Conservation (phyloP, 2,113 vertebrate species). For the Oxyruncus cristatus region DNA sequence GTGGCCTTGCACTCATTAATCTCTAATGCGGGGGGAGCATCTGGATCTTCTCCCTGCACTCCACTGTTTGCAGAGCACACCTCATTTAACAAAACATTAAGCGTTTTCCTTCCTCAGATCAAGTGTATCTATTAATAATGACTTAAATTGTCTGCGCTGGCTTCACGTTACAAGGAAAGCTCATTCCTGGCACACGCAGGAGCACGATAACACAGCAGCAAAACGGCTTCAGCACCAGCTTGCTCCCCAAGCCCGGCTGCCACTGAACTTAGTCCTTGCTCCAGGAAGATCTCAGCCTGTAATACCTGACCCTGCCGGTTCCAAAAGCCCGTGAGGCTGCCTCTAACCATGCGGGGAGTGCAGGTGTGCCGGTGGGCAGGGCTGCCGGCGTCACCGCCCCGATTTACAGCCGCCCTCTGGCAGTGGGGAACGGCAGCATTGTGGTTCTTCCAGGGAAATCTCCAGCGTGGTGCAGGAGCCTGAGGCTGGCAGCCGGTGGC, state of each 20-base stretch:
- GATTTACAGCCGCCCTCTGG: constrained; percentile 1
- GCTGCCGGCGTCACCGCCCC: accelerated
- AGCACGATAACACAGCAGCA: background rate
- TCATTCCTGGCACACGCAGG: constrained; percentile 1
- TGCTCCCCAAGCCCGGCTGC: background rate
- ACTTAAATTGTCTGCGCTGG: constrained; percentile 31
- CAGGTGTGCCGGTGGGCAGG: background rate
- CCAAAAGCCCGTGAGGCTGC: background rate
- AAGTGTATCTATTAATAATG: constrained; percentile 62
- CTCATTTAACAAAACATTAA: constrained; percentile 64
- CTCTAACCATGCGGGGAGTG: background rate
- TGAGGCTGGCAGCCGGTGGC: background rate
- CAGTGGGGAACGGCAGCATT: background rate
- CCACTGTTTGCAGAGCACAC: constrained; percentile 37
- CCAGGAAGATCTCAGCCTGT: accelerated
- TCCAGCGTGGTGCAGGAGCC: accelerated
- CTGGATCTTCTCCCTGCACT: constrained; percentile 1
- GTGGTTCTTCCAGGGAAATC: background rate
- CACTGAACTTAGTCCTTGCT: background rate
- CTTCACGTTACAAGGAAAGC: constrained; percentile 19
- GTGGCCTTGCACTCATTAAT: background rate
- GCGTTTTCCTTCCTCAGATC: constrained; percentile 43
- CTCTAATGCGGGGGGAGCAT: background rate
- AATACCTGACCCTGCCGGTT: background rate
- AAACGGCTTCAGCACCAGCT: accelerated